Evolutionary conservation across 2,888 invertebrate species (phyloP).

Genomic region (Drosophila multiciliata): DNA sequence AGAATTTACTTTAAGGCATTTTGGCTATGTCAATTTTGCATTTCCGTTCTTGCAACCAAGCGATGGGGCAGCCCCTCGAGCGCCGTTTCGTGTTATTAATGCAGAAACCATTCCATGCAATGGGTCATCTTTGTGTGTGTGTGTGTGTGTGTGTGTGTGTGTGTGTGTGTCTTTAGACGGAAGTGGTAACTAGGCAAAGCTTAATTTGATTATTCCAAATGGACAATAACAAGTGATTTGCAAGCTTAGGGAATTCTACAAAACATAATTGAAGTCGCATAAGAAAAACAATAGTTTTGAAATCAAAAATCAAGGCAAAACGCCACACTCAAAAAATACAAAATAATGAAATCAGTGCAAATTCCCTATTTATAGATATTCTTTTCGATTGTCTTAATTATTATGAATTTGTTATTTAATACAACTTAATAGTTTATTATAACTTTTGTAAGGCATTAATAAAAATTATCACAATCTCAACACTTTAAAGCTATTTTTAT

Average conservation of each 20-base stretch:
- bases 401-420: neutral
- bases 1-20: slow-evolving; percentile 74
- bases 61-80: slow-evolving; percentile 31
- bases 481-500: too few species aligned
- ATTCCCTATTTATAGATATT: neutral
- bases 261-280: slow-evolving; percentile 30
- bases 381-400: neutral
- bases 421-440: neutral
- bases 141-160: slow-evolving; percentile 5
- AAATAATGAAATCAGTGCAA: neutral
- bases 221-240: slow-evolving; percentile 46
- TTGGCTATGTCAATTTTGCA: slow-evolving; percentile 75
- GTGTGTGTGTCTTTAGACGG: slow-evolving; percentile 19
- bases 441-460: neutral
- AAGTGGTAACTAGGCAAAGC: slow-evolving; percentile 54
- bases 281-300: slow-evolving; percentile 15
- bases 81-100: slow-evolving; percentile 57
- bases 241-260: slow-evolving; percentile 26
- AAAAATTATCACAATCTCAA: too few species aligned
- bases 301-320: neutral
- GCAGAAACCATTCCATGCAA: slow-evolving; percentile 36
- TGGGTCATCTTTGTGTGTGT: slow-evolving; percentile 8
- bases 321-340: neutral
- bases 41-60: slow-evolving; percentile 51
- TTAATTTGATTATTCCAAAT: slow-evolving; percentile 43